Base-by-base conservation (phyloP, 2,888 invertebrate species). In the Morinoia aosen region DNA sequence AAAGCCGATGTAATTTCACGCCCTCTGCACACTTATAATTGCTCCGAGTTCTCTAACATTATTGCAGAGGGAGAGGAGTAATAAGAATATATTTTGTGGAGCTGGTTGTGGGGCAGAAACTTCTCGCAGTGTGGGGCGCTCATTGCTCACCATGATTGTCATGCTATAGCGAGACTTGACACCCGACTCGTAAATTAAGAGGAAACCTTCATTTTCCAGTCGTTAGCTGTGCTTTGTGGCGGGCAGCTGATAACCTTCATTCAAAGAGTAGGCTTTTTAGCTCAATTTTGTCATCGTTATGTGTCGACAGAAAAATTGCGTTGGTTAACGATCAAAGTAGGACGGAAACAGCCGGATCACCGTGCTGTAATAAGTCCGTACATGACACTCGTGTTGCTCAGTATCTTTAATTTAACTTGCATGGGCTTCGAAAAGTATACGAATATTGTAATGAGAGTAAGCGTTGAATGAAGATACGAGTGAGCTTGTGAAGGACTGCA, bases 1-100 rank as follows among this genome's bases (percentile, higher is more conserved):
- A 56, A n/a, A 57, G 48, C 57, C 33, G 93, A 93, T 57, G 93
- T 93, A 93, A 93, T 93, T 93, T 93, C 93, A 93, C 57, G 93
- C 48, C 12, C n/a, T 33, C 39, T 33, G 93, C 56, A 57, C 57
- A 48, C 57, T 93, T 48, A 93, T 93, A 93, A 93, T 93, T 93
- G 93, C 90, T 40, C 14, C 90, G 90, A 40, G 40, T 90, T 48
- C 90, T 33, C 76, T 76, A 76, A 76, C 19, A 76, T 76, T 76
- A 90, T 90, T 90, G 90, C 40, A 39, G 16, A 0, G 40, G 40
- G 90, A 90, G 48, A 39, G 8, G 48, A 48, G 19, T 90, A 25
- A 90, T 40, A 40, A 48, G 90, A 90, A 90, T 90, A 90, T 76
- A 76, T 19, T 76, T 76, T 10, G 76, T 7, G 7, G 25, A 76